A percentile compares a stretch with the other conserved stretches of the same genome.
These are phyloP conservation scores for Heliocidaris tuberculata DNA, from an alignment of 35 echinoderm and acorn worm species.

Conservation along the genomic window DNA sequence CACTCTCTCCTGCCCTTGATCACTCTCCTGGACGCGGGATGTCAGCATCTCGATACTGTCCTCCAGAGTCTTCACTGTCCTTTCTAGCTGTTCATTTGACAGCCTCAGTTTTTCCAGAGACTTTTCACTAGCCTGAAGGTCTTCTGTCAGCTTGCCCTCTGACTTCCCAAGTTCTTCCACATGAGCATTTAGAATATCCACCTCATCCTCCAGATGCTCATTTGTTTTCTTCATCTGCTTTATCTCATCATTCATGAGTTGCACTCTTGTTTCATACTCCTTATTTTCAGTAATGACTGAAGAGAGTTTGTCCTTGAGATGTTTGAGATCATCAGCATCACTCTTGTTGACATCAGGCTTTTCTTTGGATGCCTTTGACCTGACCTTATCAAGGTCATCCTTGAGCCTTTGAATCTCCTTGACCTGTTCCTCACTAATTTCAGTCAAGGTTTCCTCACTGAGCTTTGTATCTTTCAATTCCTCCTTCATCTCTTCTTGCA, in stretches of 20 bases:
- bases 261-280: not conserved
- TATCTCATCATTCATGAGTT: not conserved
- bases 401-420: conserved; percentile 54
- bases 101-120: not conserved
- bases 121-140: conserved; percentile 37
- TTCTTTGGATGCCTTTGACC: not conserved
- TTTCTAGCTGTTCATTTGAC: conserved; percentile 28
- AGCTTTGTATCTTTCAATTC: conserved; percentile 53
- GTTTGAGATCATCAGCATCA: not conserved
- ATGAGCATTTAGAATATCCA: conserved; percentile 24
- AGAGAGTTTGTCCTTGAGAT: not conserved
- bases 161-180: conserved; percentile 35
- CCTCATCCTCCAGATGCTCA: not conserved
- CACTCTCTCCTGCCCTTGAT: conserved; percentile 40
- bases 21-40: conserved; percentile 48
- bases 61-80: conserved; percentile 61
- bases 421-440: conserved; percentile 44
- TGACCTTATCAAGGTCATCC: conserved; percentile 38
- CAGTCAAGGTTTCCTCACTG: conserved; percentile 54
- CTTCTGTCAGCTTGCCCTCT: not conserved
- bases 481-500: conserved; percentile 47
- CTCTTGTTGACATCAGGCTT: not conserved
- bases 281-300: conserved; percentile 6
- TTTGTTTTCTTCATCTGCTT: conserved; percentile 26
- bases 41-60: conserved; percentile 56